phyloP scores from a whole-genome alignment of 2,797 vertebrate genomes.

The Acanthurus lineatus region DNA sequence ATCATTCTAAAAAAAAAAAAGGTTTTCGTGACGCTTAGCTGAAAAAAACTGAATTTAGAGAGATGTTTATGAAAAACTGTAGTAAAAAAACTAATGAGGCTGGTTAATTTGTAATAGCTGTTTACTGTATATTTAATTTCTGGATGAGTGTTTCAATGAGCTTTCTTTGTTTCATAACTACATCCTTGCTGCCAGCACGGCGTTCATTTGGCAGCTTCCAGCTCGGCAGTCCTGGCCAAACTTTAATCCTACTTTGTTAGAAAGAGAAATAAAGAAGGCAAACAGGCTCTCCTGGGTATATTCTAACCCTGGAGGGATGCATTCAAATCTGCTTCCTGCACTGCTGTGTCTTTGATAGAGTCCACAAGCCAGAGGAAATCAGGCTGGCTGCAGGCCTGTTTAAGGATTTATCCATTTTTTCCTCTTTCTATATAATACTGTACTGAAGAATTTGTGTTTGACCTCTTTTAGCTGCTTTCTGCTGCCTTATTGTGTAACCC shows the following conservation, averaged over 20 bases:
- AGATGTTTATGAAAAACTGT: too few species aligned
- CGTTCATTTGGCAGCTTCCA: constrained; percentile 57
- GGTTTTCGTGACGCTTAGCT: background rate
- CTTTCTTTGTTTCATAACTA: constrained; percentile 61
- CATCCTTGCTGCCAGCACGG: constrained; percentile 52
- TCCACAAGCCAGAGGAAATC: constrained; percentile 41
- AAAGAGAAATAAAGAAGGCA: constrained; percentile 41
- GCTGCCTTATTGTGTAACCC: background rate
- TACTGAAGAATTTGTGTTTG: background rate
- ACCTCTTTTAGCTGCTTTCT: background rate
- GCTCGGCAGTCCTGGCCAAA: constrained; percentile 41
- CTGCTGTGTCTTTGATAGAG: constrained; percentile 54
- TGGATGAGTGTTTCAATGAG: constrained; percentile 16
- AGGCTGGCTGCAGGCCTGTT: constrained; percentile 35
- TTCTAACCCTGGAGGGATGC: constrained; percentile 45
- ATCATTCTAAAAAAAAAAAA: background rate
- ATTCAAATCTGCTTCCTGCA: constrained; percentile 69
- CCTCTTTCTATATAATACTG: background rate
- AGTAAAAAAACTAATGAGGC: too few species aligned
- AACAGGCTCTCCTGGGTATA: constrained; percentile 41
- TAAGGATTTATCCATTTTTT: background rate
- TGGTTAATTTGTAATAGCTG: background rate
- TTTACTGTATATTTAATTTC: constrained; percentile 5
- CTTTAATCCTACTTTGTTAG: constrained; percentile 45
- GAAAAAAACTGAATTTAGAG: background rate